phyloP scores from a whole-genome alignment of 1,140 invertebrate genomes.

The Plutomurus gul region DNA sequence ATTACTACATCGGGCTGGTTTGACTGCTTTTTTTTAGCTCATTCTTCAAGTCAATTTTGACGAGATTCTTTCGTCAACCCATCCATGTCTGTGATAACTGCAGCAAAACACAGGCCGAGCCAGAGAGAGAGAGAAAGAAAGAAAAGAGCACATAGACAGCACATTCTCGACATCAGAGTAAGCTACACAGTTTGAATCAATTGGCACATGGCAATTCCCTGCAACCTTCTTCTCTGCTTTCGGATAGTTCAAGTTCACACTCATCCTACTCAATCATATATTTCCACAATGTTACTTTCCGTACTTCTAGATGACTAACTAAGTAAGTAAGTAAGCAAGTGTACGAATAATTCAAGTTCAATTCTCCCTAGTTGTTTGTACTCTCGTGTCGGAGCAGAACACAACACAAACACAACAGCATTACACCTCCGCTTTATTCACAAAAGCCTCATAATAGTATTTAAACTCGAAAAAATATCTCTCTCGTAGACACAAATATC shows the following conservation, averaged over 20 bases:
- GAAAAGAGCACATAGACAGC: not conserved
- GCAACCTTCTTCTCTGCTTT: not conserved
- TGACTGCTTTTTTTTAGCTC: conserved; percentile 22
- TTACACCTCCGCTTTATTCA: not conserved
- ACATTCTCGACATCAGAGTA: not conserved
- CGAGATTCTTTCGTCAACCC: conserved; percentile 28
- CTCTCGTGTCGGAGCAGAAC: too few species aligned
- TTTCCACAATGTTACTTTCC: not conserved
- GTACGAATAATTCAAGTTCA: not conserved
- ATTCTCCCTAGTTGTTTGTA: not conserved
- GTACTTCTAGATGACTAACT: not conserved
- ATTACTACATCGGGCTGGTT: conserved; percentile 25
- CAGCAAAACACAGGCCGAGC: not conserved
- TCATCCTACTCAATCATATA: conserved; percentile 29
- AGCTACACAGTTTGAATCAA: conserved; percentile 4
- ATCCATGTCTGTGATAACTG: not conserved
- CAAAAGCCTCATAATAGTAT: not conserved
- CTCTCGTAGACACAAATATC: not conserved
- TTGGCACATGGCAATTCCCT: conserved; percentile 14
- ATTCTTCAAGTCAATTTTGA: conserved; percentile 10
- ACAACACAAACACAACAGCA: not conserved
- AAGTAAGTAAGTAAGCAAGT: not conserved
- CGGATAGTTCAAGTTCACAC: conserved; percentile 26
- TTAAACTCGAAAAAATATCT: not conserved
- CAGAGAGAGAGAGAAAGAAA: too few species aligned